Evolutionary conservation across 2,888 invertebrate species (phyloP).

Genomic region (Drosophila emarginata): DNA sequence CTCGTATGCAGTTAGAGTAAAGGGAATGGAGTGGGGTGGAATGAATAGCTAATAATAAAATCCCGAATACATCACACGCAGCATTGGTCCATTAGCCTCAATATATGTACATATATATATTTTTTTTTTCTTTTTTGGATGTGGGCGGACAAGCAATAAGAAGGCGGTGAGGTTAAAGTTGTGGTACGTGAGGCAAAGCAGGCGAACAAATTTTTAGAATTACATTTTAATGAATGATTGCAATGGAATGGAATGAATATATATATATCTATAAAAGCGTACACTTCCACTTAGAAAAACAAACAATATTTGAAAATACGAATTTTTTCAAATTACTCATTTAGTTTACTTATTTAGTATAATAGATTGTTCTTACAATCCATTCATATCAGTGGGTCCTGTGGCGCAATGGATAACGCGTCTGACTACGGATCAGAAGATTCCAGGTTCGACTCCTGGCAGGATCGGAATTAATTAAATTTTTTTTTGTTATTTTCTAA

Average conservation of each 20-base stretch:
- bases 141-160: conserved; percentile 25
- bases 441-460: conserved; percentile 79
- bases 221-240: background rate
- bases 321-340: conserved; percentile 1
- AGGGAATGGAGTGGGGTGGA: background rate
- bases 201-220: conserved; percentile 21
- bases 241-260: background rate
- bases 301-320: too few relatives aligned
- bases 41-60: conserved; percentile 20
- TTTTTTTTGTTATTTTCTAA: too few relatives aligned
- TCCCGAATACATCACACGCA: conserved; percentile 38
- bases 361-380: background rate
- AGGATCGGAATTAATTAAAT: conserved; percentile 44
- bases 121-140: conserved; percentile 34
- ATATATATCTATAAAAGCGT: background rate
- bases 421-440: conserved; percentile 83
- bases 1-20: background rate
- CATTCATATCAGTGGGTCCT: conserved; percentile 45
- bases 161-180: background rate
- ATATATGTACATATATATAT: conserved; percentile 21
- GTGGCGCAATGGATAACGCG: conserved; percentile 80
- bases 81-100: conserved; percentile 71
- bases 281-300: background rate
- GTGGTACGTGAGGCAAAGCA: conserved; percentile 29
- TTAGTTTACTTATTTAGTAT: background rate